Evolutionary conservation across 1,140 invertebrate species (phyloP), one percentile per base, ranked within the genome.

Genomic region (Ceratina calcarata): DNA sequence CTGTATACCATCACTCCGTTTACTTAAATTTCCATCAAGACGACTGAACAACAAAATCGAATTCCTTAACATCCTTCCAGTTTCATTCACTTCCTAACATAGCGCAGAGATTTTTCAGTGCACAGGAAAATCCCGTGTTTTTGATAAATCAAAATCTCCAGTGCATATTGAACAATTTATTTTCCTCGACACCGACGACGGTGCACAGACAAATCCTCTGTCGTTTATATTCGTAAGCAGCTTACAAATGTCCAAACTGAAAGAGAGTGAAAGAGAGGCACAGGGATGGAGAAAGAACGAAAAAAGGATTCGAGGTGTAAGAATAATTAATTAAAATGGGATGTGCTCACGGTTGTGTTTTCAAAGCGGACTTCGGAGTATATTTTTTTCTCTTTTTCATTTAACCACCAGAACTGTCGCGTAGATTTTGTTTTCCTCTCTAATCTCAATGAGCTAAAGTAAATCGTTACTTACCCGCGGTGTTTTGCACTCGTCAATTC

Each of bases 161-260:
- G 73, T 45, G 37, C 61, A 37, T 70, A 71, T 81, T 67, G 61
- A 70, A 78, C 73, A 32, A 77, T 77, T 81, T 68, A 81, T 78
- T 71, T 71, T 67, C 58, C 58, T 75, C 70, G 53, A 49, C 62
- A 67, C 65, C 64, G 64, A 53, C 55, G 64, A 61, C 75, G 53
- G 71, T 61, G 57, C 72, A 62, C 62, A 80, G 51, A 64, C 70
- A 79, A 79, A 79, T 79, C 77, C 77, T 58, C 61, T 70, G 61
- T 73, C 70, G 53, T 79, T 79, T 79, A 79, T 79, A 79, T 79
- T 55, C 77, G 69, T 79, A 79, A 79, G 77, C 70, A 79, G 77
- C 77, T 78, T 78, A 78, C 58, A 78, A 27, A 64, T 78, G 75
- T 78, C 57, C 75, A 45, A 70, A 57, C 77, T 51, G 20, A 66